A percentile compares a stretch with the other conserved stretches of the same genome.
Conservation (phyloP, 2,888 invertebrate species). For the Lithophane socia region DNA sequence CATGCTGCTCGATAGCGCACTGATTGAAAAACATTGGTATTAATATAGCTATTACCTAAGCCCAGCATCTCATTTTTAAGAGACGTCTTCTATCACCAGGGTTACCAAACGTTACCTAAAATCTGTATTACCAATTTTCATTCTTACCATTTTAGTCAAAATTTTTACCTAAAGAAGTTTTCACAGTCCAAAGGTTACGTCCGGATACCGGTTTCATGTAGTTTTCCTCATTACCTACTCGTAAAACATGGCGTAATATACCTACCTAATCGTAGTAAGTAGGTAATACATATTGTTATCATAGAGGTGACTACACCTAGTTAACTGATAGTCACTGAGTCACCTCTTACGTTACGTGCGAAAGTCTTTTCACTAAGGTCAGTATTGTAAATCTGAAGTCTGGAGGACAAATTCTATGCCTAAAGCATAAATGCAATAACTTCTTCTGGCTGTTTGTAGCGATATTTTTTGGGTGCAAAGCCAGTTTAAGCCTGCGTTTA, state of each 20-base stretch:
- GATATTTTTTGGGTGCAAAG: background rate
- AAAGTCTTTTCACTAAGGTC: conserved; percentile 6
- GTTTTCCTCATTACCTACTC: conserved; percentile 24
- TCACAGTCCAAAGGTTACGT: background rate
- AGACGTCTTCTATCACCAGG: background rate
- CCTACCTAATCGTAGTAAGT: background rate
- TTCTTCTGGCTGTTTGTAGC: background rate
- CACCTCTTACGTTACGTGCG: background rate
- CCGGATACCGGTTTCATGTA: background rate
- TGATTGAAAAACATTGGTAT: conserved; percentile 72
- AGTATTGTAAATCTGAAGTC: background rate
- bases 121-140: background rate
- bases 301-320: conserved; percentile 16
- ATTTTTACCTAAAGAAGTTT: conserved; percentile 10
- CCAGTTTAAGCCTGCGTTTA: background rate
- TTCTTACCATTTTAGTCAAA: background rate
- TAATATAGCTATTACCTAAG: conserved; percentile 29
- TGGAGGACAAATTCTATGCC: background rate
- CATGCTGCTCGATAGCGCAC: conserved; percentile 84
- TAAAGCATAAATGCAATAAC: background rate
- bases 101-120: background rate
- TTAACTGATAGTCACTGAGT: conserved; percentile 17
- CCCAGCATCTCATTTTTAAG: background rate
- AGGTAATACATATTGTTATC: conserved; percentile 36
- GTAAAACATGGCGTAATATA: conserved; percentile 2